Conservation (phyloP, 2,888 invertebrate genomes). For the Chromoteleia sp. region DNA sequence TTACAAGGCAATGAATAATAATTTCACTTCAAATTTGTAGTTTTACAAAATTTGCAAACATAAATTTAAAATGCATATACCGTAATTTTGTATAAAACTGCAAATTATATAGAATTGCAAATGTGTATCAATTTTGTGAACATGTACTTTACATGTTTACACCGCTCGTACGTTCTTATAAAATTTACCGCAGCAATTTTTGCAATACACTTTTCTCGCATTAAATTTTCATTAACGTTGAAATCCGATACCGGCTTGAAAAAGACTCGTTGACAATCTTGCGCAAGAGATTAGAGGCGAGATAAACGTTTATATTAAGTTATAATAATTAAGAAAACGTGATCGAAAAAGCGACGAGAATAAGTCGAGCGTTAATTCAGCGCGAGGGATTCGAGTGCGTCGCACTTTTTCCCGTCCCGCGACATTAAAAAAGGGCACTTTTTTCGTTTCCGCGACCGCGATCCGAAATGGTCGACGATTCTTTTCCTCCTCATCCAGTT, state of each 20-base stretch:
- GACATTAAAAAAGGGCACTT: too few species aligned
- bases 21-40: too few species aligned
- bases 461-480: neutral
- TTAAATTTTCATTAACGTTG: conserved; percentile 28
- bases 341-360: neutral
- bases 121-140: too few species aligned
- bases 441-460: neutral
- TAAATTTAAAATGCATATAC: too few species aligned
- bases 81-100: too few species aligned
- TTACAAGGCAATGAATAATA: too few species aligned
- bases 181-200: neutral
- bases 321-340: conserved; percentile 5
- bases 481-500: neutral
- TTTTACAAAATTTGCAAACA: too few species aligned
- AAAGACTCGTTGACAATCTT: conserved; percentile 12
- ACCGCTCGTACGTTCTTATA: too few species aligned
- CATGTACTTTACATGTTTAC: too few species aligned
- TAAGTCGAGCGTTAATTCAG: neutral
- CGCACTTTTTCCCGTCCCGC: too few species aligned
- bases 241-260: neutral
- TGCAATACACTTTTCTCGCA: conserved; percentile 1
- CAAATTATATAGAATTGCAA: too few species aligned
- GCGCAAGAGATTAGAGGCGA: conserved; percentile 8
- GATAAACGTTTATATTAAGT: conserved; percentile 11
- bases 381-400: too few species aligned